Base-by-base conservation (phyloP, 2,888 invertebrate species). In the Chelonus formosanus region DNA sequence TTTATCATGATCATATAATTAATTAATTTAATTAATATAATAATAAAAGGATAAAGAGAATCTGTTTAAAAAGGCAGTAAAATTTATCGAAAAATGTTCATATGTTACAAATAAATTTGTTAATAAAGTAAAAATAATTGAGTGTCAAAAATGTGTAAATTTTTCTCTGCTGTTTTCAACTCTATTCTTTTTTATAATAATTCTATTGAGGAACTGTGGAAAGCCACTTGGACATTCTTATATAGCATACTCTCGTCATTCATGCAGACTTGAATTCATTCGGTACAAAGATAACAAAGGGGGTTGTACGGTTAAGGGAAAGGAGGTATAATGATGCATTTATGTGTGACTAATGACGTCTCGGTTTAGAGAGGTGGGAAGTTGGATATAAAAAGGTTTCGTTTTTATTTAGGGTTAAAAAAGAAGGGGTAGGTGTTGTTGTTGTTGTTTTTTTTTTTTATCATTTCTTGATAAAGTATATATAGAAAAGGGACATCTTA, bases 271-370 rank as follows among this genome's bases (percentile, higher is more conserved):
- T 43, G 43, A 57, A 56, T 56, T 56, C 52, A 66, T 35, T 66
- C 66, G 52, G 56, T 66, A 66, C 52, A 66, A 66, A 66, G 61
- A 62, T 66, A 66, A 66, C 63, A 64, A 67, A 64, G 32, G 7
- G 57, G 32, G 4, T 43, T 20, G 7, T 10, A 50, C n/a, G 7
- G 43, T 44, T 45, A 8, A 35, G 54, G 8, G 10, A 56, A 44
- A 36, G 52, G 47, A 61, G 61, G 31, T 53, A 34, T 54, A 54
- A 53, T 43, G 53, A 60, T 40, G 53, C 44, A 32, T 62, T 45
- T 40, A 52, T 53, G 4, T 47, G 35, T 35, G 35, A 53, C 45
- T 62, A 62, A 62, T 45, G 54, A 62, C 35, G 62, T 62, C 45
- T 50, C 57, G 45, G 44, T 32, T 32, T 32, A 31, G 56, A 44